A percentile compares a stretch with the other conserved stretches of the same genome.
Evolutionary conservation across 2,113 vertebrate genomes (phyloP).

Genomic region (Gila orcuttii): DNA sequence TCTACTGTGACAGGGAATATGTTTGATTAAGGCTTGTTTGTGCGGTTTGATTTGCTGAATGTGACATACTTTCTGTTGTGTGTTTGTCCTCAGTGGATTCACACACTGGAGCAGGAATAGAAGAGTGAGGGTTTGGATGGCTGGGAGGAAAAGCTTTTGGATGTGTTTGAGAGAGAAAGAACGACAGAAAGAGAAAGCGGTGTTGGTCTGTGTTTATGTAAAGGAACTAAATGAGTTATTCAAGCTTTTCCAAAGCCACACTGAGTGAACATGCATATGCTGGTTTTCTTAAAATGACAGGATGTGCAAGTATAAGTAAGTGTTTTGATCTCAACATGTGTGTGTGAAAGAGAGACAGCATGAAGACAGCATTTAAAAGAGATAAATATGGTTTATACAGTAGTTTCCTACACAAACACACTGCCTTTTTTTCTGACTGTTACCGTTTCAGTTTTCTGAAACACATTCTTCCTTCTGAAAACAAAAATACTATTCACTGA

Average conservation of each 20-base stretch:
- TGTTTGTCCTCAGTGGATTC: conserved; percentile 61
- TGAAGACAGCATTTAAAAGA: neutral
- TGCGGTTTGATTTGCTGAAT: conserved; percentile 48
- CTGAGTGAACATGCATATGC: neutral
- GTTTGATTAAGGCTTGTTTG: conserved; percentile 47
- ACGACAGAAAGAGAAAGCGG: conserved; percentile 28
- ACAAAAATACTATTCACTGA: neutral
- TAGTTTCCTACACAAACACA: neutral
- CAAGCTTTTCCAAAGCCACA: conserved; percentile 23
- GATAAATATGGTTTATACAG: neutral
- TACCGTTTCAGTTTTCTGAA: neutral
- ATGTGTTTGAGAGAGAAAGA: conserved; percentile 31
- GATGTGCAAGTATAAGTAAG: neutral
- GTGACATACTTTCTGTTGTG: conserved; percentile 60
- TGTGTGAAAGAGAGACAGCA: neutral
- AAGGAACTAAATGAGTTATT: conserved; percentile 29
- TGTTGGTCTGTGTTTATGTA: conserved; percentile 33
- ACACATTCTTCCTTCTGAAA: neutral
- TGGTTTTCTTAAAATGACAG: neutral
- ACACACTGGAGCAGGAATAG: conserved; percentile 50
- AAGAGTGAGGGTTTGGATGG: conserved; percentile 47
- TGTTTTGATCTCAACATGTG: neutral
- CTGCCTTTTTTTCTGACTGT: neutral
- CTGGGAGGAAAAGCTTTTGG: conserved; percentile 49
- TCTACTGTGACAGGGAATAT: conserved; percentile 53